A percentile compares a stretch with the other conserved stretches of the same genome.
Conservation (phyloP, 2,888 invertebrate genomes). For the Strigamia crassipes region DNA sequence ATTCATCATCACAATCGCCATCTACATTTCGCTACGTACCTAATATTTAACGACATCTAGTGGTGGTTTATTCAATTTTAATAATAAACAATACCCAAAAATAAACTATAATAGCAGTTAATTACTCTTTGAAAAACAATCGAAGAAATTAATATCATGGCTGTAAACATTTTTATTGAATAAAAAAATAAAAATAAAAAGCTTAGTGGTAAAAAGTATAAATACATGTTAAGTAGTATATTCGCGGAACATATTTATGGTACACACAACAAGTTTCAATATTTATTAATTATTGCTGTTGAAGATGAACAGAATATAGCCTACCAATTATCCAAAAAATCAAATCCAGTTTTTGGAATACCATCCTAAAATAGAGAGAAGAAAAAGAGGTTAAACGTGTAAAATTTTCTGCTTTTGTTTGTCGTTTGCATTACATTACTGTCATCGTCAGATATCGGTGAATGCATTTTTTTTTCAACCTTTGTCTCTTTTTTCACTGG, state of each 20-base stretch:
- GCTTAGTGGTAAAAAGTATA: background rate
- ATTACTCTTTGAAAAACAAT: background rate
- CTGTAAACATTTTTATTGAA: background rate
- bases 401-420: background rate
- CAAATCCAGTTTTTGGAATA: constrained; percentile 13
- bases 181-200: background rate
- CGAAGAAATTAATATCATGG: background rate
- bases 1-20: background rate
- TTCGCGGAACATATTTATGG: background rate
- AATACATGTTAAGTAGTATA: background rate
- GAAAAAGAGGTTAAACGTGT: background rate
- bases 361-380: background rate
- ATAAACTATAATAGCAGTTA: too few relatives aligned
- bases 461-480: background rate
- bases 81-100: too few relatives aligned
- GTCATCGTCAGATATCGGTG: background rate
- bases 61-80: background rate
- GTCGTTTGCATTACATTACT: background rate
- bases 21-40: background rate
- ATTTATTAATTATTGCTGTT: background rate
- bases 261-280: background rate
- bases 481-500: background rate
- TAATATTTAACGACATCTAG: background rate
- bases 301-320: background rate
- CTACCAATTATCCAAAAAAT: constrained; percentile 17